A percentile compares a stretch with the other conserved stretches of the same genome.
phyloP scores from a whole-genome alignment of 2,113 vertebrate species.

The Oncorhynchus nerka region DNA sequence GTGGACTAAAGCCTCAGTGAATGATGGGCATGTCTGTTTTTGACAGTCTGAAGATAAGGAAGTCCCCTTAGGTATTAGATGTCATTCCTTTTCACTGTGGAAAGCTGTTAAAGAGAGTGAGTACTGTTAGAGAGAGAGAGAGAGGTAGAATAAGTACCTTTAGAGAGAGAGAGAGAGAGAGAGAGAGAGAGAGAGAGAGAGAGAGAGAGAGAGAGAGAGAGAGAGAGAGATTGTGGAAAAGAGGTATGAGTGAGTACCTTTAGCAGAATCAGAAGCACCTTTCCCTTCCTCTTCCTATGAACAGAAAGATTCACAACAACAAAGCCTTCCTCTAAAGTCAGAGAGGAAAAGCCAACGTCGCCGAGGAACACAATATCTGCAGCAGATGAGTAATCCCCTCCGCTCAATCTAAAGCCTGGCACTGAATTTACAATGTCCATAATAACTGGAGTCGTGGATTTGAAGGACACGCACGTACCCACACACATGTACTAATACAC shows the following conservation, averaged over 20 bases:
- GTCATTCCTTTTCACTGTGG: conserved; percentile 78
- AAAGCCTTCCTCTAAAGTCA: conserved; percentile 59
- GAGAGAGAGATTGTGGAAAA: background rate
- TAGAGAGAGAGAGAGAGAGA: background rate
- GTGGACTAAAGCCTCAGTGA: conserved; percentile 76
- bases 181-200: background rate
- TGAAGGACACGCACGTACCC: conserved; percentile 53
- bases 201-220: background rate
- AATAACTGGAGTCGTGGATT: conserved; percentile 64
- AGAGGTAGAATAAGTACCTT: too few species aligned
- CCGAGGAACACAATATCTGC: conserved; percentile 69
- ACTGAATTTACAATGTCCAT: conserved; percentile 75
- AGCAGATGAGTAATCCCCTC: conserved; percentile 74
- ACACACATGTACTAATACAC: background rate
- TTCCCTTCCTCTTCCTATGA: conserved; percentile 57
- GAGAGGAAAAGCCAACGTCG: conserved; percentile 71
- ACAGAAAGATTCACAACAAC: conserved; percentile 83
- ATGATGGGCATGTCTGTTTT: conserved; percentile 84
- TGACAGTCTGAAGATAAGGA: conserved; percentile 90
- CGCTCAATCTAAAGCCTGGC: conserved; percentile 71
- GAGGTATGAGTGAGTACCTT: background rate
- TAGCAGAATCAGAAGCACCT: background rate
- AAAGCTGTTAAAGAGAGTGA: conserved; percentile 53
- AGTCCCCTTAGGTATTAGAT: conserved; percentile 90
- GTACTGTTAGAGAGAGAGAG: background rate